Percentiles rank a stretch among this genome's conserved stretches.
Conservation (phyloP, 2,113 vertebrate genomes). For the Isurus oxyrinchus region DNA sequence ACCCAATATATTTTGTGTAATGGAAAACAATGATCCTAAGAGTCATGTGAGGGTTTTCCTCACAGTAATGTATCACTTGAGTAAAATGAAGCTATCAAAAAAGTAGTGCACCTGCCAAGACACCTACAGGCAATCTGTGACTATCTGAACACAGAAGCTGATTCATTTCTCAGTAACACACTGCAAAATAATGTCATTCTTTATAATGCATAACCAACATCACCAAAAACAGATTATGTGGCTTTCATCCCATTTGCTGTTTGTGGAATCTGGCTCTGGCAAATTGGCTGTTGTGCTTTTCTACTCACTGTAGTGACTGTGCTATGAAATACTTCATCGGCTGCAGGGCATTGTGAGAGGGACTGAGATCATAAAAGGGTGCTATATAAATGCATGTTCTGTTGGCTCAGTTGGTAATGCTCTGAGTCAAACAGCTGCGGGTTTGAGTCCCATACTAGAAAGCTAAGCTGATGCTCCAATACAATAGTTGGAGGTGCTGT, state of each 20-base stretch:
- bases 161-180: not conserved
- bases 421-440: not conserved
- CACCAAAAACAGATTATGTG: not conserved
- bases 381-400: not conserved
- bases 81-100: not conserved
- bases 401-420: not conserved
- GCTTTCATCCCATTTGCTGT: not conserved
- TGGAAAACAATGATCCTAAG: slow-evolving; percentile 18
- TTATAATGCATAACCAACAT: not conserved
- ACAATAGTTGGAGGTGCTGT: not conserved
- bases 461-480: not conserved
- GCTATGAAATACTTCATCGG: not conserved
- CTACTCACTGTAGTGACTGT: not conserved
- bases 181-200: not conserved
- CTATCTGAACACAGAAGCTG: not conserved
- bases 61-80: not conserved
- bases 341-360: not conserved
- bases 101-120: not conserved
- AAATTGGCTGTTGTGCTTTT: not conserved
- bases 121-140: not conserved
- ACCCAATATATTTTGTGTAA: slow-evolving; percentile 16
- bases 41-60: slow-evolving; percentile 1
- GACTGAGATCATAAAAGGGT: not conserved
- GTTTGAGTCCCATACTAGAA: not conserved
- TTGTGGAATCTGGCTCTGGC: not conserved